Evolutionary conservation across 2,113 vertebrate genomes (phyloP).

Genomic region (Chascanopsetta lugubris): DNA sequence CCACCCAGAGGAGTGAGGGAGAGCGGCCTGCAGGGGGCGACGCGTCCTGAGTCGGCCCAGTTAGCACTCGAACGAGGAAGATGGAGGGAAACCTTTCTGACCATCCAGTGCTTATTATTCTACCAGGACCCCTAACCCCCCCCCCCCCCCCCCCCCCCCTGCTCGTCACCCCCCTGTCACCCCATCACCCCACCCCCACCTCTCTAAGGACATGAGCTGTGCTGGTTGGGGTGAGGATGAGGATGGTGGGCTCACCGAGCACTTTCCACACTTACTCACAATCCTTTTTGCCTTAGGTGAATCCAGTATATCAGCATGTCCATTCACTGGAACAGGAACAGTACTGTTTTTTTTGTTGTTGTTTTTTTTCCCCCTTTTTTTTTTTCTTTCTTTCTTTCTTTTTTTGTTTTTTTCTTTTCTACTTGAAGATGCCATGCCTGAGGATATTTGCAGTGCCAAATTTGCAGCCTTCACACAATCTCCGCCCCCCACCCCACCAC

Average conservation of each 20-base stretch:
- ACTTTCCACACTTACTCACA: slow-evolving; percentile 62
- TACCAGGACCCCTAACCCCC: slow-evolving; percentile 20
- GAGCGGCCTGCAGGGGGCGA: slow-evolving; percentile 18
- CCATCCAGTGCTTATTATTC: slow-evolving; percentile 53
- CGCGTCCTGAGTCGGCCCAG: slow-evolving; percentile 40
- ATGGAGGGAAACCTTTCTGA: slow-evolving; percentile 13
- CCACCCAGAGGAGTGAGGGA: slow-evolving; percentile 9
- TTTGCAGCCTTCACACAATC: slow-evolving; percentile 48
- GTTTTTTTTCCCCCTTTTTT: no score
- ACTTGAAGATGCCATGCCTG: slow-evolving; percentile 58
- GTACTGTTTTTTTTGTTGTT: background rate
- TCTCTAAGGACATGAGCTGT: slow-evolving; percentile 40
- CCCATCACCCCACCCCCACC: slow-evolving; percentile 10
- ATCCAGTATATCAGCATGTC: slow-evolving; percentile 66
- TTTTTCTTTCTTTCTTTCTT: no score
- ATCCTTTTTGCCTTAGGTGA: slow-evolving; percentile 74
- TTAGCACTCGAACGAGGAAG: slow-evolving; percentile 12
- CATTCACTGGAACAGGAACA: slow-evolving; percentile 57
- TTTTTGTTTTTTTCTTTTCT: slow-evolving; percentile 22
- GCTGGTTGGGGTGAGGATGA: slow-evolving; percentile 17
- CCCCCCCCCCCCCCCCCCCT: slow-evolving; percentile 1
- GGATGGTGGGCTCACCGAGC: slow-evolving; percentile 35
- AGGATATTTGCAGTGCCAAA: slow-evolving; percentile 75
- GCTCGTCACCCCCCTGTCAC: slow-evolving; percentile 24
- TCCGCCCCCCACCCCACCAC: slow-evolving; percentile 1